A percentile compares a stretch with the other conserved stretches of the same genome.
Evolutionary conservation across 37 sponge, comb jelly and placozoan genomes (phyloP).

Genomic region (Agelas oroides): DNA sequence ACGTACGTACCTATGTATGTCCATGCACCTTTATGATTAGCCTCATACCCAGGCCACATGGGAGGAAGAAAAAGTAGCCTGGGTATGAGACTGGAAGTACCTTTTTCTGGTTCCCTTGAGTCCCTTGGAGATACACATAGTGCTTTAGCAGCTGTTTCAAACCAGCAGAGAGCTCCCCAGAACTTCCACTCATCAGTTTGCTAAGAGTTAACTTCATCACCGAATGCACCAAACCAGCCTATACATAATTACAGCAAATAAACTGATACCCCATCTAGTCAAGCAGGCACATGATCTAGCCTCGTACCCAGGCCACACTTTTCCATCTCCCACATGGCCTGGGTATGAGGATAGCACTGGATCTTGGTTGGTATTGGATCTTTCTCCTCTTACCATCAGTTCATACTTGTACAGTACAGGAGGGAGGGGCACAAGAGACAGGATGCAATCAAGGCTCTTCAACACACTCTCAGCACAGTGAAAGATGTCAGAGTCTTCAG

Average conservation of each 20-base stretch:
- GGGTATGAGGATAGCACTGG: too few relatives aligned
- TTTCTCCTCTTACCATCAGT: slow-evolving; percentile 41
- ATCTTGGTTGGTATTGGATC: too few relatives aligned
- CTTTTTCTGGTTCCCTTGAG: slow-evolving; percentile 67
- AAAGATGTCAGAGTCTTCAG: background rate
- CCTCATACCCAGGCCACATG: too few relatives aligned
- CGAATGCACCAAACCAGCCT: background rate
- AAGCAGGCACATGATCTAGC: background rate
- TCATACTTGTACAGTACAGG: slow-evolving; percentile 37
- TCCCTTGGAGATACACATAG: slow-evolving; percentile 40
- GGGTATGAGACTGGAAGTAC: background rate
- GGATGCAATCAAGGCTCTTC: slow-evolving; percentile 17
- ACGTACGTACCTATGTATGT: too few relatives aligned
- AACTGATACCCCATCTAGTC: too few relatives aligned
- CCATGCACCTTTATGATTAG: too few relatives aligned
- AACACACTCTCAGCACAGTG: background rate
- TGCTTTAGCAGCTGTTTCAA: slow-evolving; percentile 3
- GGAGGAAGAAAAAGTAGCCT: too few relatives aligned
- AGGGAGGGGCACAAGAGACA: slow-evolving; percentile 4
- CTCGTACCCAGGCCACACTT: too few relatives aligned
- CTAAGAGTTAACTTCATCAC: background rate
- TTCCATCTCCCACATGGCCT: too few relatives aligned
- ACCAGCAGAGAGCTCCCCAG: background rate
- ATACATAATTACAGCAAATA: background rate
- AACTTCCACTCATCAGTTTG: too few relatives aligned